Conservation (phyloP, 1,140 invertebrate species). For the Antheraea pernyi region DNA sequence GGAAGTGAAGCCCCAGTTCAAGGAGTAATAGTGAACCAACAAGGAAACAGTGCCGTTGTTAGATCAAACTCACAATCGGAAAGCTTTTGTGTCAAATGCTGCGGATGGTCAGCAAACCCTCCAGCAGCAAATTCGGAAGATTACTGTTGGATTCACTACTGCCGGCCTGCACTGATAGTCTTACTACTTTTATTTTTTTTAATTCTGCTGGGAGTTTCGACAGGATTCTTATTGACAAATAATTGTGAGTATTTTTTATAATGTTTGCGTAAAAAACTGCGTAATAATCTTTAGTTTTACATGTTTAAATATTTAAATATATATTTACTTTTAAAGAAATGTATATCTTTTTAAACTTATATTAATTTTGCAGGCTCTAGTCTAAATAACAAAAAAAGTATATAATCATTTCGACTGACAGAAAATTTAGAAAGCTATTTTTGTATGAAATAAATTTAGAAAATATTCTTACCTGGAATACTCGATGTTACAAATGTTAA, state of each 20-base stretch:
- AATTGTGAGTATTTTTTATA: conserved; percentile 63
- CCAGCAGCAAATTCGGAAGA: conserved; percentile 68
- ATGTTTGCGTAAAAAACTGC: conserved; percentile 1
- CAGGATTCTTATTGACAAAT: conserved; percentile 74
- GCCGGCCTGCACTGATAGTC: conserved; percentile 65
- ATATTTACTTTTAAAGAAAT: too few relatives aligned
- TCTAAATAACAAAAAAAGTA: too few relatives aligned
- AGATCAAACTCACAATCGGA: conserved; percentile 46
- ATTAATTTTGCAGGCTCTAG: too few relatives aligned
- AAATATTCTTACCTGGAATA: too few relatives aligned
- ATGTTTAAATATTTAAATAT: too few relatives aligned
- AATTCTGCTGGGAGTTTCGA: conserved; percentile 69
- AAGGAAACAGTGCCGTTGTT: conserved; percentile 74
- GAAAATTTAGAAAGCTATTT: too few relatives aligned
- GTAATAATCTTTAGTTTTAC: not conserved
- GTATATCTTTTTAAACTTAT: too few relatives aligned
- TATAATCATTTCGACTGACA: too few relatives aligned
- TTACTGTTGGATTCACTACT: conserved; percentile 73
- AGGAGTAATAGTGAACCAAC: conserved; percentile 76
- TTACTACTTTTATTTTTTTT: conserved; percentile 70
- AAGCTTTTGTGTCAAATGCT: conserved; percentile 54
- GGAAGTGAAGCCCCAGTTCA: conserved; percentile 67
- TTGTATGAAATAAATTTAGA: too few relatives aligned
- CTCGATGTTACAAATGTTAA: too few relatives aligned
- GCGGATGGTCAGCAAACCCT: conserved; percentile 40